These are phyloP conservation scores for Pygathrix nemaeus DNA, from an alignment of 2,113 vertebrate species.

Conservation along the genomic window DNA sequence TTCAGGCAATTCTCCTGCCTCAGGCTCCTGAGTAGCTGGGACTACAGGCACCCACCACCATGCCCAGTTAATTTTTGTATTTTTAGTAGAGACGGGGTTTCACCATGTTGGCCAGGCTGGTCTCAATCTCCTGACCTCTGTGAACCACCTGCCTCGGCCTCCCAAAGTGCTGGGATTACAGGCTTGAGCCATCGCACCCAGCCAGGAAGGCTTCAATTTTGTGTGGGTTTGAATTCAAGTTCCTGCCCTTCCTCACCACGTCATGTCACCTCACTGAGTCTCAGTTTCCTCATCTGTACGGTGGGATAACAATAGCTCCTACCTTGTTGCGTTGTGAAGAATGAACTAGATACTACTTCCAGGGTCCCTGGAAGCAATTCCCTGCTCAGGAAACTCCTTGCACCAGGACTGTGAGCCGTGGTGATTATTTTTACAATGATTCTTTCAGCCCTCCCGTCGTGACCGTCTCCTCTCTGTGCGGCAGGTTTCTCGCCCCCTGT, in stretches of 20 bases:
- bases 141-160: too few relatives aligned
- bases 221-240: neutral
- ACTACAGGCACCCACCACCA: too few relatives aligned
- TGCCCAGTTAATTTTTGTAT: too few relatives aligned
- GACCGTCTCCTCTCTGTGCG: neutral
- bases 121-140: too few relatives aligned
- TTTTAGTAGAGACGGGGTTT: too few relatives aligned
- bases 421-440: neutral
- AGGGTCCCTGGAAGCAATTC: neutral
- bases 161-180: too few relatives aligned
- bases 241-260: rapidly evolving
- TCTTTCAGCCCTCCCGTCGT: neutral
- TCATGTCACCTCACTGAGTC: neutral
- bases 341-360: neutral
- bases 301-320: neutral
- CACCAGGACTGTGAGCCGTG: neutral
- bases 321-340: neutral
- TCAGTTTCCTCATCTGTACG: neutral
- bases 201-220: neutral
- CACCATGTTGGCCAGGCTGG: too few relatives aligned
- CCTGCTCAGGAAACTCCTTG: neutral
- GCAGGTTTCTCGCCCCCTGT: slow-evolving; percentile 13
- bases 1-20: too few relatives aligned
- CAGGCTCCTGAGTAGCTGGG: too few relatives aligned
- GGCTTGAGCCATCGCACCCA: too few relatives aligned